Percentiles rank a stretch among this genome's conserved stretches.
These are phyloP conservation scores for Cheirogaleus medius DNA, from an alignment of 2,113 vertebrate species.

Conservation along the genomic window DNA sequence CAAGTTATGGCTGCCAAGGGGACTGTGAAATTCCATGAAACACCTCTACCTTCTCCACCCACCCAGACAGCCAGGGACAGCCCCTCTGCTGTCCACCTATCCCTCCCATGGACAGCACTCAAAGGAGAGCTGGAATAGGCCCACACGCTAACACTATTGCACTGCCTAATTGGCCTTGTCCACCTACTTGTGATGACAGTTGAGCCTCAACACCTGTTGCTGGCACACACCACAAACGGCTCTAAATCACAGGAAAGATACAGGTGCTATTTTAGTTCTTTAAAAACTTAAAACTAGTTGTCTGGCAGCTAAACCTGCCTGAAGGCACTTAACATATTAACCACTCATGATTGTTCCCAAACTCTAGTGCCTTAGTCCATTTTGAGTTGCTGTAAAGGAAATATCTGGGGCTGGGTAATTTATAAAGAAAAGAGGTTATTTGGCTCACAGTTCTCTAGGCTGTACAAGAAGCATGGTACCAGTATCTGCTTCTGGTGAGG, in stretches of 20 bases:
- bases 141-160: neutral
- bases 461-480: no score
- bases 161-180: conserved; percentile 14
- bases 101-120: conserved; percentile 53
- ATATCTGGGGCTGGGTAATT: no score
- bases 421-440: no score
- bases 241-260: conserved; percentile 43
- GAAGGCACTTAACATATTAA: neutral
- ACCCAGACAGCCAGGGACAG: conserved; percentile 60
- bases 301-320: conserved; percentile 1
- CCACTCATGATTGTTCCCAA: neutral
- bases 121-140: neutral
- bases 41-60: conserved; percentile 55
- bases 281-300: conserved; percentile 40
- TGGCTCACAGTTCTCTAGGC: no score
- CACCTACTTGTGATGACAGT: conserved; percentile 27
- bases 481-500: no score
- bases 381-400: no score
- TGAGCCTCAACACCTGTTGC: conserved; percentile 49
- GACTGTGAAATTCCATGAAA: conserved; percentile 76
- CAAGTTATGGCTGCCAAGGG: conserved; percentile 75
- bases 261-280: neutral
- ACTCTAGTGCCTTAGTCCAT: no score
- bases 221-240: conserved; percentile 21
- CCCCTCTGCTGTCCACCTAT: conserved; percentile 45